Evolutionary conservation across 2,113 vertebrate species (phyloP), one percentile per base, ranked within the genome.

Genomic region (Zosterops pallidus): DNA sequence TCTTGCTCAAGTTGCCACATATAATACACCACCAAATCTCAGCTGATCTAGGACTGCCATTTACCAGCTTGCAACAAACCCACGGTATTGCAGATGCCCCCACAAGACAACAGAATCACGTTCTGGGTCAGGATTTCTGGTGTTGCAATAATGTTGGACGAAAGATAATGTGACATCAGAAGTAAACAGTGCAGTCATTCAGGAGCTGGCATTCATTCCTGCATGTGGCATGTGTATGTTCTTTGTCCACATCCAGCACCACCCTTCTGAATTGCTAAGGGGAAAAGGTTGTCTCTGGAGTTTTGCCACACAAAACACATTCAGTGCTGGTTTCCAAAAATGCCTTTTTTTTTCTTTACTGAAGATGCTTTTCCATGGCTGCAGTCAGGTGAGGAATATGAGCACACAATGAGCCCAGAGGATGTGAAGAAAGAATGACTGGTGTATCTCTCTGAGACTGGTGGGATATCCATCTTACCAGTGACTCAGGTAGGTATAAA

Each of bases 141-240:
- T 24, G 11, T 42, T 65, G 25, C 33, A 69, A 20, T 42, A 50
- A 62, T 1, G 1, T 28, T 49, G 39, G 49, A 56, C 75, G 42
- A 77, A 35, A 78, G 29, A 41, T 47, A 55, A 89, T 11, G 12
- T 22, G 31, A 18, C 52, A 39, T 84, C 64, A 60, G 33, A 63
- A 67, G 12, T 63, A 68, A 86, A 55, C 26, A 75, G 33, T 28
- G 23, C 0, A 1, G 22, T 70, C 46, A 57, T 37, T 65, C 42
- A 53, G 39, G 12, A 8, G 17, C 28, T 44, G 41, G 33, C 44
- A 86, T 41, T 47, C 19, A 5, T 63, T 82, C 50, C 63, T 50
- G 31, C 81, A 57, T 2, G 7, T 0, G 2, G 28, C 0, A 3
- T 60, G 14, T 9, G 0, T 11, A 14, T 37, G 53, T 60, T 69